phyloP scores from a whole-genome alignment of 2,888 invertebrate genomes.

The Hecatera dysodea region DNA sequence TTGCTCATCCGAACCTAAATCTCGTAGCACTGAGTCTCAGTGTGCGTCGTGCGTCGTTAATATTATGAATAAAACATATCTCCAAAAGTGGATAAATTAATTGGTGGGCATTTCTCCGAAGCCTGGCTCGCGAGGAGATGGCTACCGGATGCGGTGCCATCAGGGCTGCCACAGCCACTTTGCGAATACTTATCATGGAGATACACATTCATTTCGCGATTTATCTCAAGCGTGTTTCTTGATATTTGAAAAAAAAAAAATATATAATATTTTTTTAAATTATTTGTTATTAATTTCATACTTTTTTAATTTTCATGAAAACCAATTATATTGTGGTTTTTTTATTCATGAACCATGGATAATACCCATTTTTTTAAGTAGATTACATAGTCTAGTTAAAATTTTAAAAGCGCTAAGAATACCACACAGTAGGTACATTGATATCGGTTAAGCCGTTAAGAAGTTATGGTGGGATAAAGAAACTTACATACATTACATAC shows the following conservation, averaged over 20 bases:
- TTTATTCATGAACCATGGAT: too few species aligned
- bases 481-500: too few species aligned
- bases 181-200: constrained; percentile 7
- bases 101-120: constrained; percentile 80
- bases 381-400: too few species aligned
- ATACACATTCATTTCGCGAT: constrained; percentile 33
- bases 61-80: constrained; percentile 78
- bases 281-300: too few species aligned
- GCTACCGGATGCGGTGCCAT: constrained; percentile 62
- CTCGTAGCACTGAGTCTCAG: constrained; percentile 15
- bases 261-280: too few species aligned
- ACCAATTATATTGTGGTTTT: too few species aligned
- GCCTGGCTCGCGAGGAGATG: constrained; percentile 60
- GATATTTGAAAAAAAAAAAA: background rate
- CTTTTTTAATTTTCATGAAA: too few species aligned
- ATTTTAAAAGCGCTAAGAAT: too few species aligned
- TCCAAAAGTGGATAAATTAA: constrained; percentile 83
- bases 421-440: too few species aligned
- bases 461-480: too few species aligned
- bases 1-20: constrained; percentile 29
- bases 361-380: too few species aligned
- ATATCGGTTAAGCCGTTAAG: too few species aligned
- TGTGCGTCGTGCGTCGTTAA: constrained; percentile 58
- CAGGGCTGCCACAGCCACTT: constrained; percentile 62
- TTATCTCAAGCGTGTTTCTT: constrained; percentile 5